Evolutionary conservation across 1,140 invertebrate species (phyloP).

Genomic region (Grapholita molesta): DNA sequence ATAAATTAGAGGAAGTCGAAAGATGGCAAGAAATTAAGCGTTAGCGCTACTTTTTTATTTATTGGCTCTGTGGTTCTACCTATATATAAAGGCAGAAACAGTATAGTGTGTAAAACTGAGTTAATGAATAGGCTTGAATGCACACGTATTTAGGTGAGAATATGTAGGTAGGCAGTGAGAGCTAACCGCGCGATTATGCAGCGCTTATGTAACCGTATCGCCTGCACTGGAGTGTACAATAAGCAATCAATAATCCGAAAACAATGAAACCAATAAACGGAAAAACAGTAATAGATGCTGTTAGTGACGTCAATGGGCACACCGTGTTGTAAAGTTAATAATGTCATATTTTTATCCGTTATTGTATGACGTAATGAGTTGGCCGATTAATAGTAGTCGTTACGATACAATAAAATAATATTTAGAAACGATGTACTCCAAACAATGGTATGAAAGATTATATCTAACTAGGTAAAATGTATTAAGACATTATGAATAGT

Average conservation of each 20-base stretch:
- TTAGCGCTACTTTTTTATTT: not conserved
- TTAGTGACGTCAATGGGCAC: not conserved
- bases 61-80: not conserved
- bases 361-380: no score
- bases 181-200: not conserved
- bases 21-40: not conserved
- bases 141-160: not conserved
- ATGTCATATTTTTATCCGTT: not conserved
- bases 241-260: not conserved
- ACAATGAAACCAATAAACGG: not conserved
- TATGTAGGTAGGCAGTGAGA: not conserved
- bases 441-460: not conserved
- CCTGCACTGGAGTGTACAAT: not conserved
- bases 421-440: not conserved
- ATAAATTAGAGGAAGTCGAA: not conserved
- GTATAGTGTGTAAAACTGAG: not conserved
- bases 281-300: not conserved
- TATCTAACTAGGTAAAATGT: not conserved
- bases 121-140: not conserved
- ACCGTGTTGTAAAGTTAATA: not conserved
- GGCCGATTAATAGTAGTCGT: not conserved
- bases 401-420: not conserved
- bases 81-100: not conserved
- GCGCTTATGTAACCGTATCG: not conserved
- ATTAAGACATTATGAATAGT: not conserved